Evolutionary conservation across 2,797 vertebrate species (phyloP).

Genomic region (Anabas testudineus): DNA sequence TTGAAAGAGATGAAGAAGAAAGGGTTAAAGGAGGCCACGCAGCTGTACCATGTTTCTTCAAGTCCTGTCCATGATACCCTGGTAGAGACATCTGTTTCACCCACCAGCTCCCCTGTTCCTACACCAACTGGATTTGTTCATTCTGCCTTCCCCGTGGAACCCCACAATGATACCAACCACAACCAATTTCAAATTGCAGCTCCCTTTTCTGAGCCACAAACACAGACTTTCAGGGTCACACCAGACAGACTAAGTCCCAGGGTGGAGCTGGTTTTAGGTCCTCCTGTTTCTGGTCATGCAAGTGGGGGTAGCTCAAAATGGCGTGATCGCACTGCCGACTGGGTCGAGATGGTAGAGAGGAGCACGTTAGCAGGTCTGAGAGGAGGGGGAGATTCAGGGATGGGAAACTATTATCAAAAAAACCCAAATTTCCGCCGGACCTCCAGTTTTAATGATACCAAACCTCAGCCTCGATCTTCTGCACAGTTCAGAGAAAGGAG

Average conservation of each 20-base stretch:
- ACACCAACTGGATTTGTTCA: conserved; percentile 74
- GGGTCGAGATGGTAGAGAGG: conserved; percentile 88
- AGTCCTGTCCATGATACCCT: conserved; percentile 91
- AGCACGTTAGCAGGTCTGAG: conserved; percentile 65
- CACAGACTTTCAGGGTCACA: conserved; percentile 62
- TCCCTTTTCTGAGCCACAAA: conserved; percentile 84
- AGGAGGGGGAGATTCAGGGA: conserved; percentile 38
- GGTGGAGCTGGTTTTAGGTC: conserved; percentile 76
- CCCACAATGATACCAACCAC: conserved; percentile 68
- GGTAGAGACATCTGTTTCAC: conserved; percentile 81
- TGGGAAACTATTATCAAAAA: conserved; percentile 69
- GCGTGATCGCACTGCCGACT: conserved; percentile 85
- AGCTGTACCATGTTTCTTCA: conserved; percentile 95
- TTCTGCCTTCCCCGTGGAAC: conserved; percentile 33
- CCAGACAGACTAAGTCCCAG: conserved; percentile 82
- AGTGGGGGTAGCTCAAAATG: conserved; percentile 78
- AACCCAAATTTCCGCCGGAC: conserved; percentile 91
- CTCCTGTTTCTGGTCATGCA: conserved; percentile 73
- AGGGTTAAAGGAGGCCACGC: conserved; percentile 93
- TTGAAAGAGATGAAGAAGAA: conserved; percentile 98
- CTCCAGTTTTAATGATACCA: conserved; percentile 93
- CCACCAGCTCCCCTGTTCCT: conserved; percentile 76
- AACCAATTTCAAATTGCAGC: conserved; percentile 85
- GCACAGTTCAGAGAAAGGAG: conserved; percentile 90
- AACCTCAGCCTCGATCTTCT: conserved; percentile 79